Evolutionary conservation across 2,113 vertebrate species (phyloP), one percentile per base, ranked within the genome.

Genomic region (Meles meles): DNA sequence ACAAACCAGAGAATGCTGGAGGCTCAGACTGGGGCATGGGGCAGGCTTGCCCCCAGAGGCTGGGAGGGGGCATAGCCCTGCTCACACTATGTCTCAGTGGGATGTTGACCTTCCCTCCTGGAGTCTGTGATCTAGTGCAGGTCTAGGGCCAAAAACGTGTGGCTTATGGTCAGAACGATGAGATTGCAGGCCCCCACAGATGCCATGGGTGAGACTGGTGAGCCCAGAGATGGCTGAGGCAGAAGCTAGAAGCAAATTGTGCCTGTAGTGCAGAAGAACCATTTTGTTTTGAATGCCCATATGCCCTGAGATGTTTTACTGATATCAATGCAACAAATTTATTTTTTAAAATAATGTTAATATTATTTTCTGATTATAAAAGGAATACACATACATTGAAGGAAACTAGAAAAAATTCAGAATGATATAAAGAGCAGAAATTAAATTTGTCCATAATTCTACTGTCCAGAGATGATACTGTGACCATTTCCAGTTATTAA

Each of bases 381-480:
- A 74, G 44, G 8, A 89, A 55, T 27, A 59, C 3, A 79, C 11
- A 47, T 47, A 71, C 20, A 34, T 37, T 42, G 71, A 80, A 14
- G 25, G 72, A 89, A 93, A 86, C 47, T 81, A 7, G 39, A 85
- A 71, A 76, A 84, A 93, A 44, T 31, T n/a, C 37, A 37, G 69
- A 31, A 89, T 63, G 18, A 52, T 72, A 79, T 92, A 88, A 82
- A 65, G 14, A 90, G 25, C 5, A 37, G 37, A 47, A 89, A n/a
- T 74, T 42, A 86, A 71, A 76, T 34, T 39, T 74, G 44, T 34
- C 63, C 37, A 37, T 85, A 57, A 49, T 81, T 29, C 5, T 80
- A 74, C 31, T 63, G 23, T 49, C 71, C 55, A 57, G 63, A 86
- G 37, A 37, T 52, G 47, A 47, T 67, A 17, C 52, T 85, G 44